Evolutionary conservation across 2,797 vertebrate species (phyloP), one percentile per base, ranked within the genome.

Genomic region (Manis pentadactyla): DNA sequence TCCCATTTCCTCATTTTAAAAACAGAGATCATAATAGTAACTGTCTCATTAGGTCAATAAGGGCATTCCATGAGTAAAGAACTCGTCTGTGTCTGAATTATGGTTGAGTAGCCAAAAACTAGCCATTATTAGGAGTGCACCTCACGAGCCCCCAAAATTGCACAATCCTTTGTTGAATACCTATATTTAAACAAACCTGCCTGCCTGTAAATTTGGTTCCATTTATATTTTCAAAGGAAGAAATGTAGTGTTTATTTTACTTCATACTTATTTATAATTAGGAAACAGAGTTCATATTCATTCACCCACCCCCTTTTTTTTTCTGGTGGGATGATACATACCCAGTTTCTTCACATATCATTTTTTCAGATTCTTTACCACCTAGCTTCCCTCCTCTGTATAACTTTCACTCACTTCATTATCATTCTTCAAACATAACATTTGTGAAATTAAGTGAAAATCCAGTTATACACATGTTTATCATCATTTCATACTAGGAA

Each of bases 1-100:
- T 2, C 42, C 5, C 9, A 75, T 90, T 86, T 91, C 14, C 17
- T 91, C 79, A 86, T 86, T 93, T 94, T 83, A 53, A 82, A 85
- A 90, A 34, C 46, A 19, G 21, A 94, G 7, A 49, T 78, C 6
- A 64, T 51, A 25, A 21, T 34, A 69, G 2, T 61, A 90, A 12
- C 19, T 57, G 64, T 11, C 11, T 85, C 18, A 82, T 1, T 89
- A 31, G 4, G 10, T 91, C 64, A 85, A 59, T 39, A 84, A 71
- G 10, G 21, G 7, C 2, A 31, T 51, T 93, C 53, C 82, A 51
- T 91, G 11, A 61, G 14, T 64, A 77, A 31, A 86, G 12, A 8
- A 82, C 37, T 49, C n/a, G 81, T 27, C 19, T 23, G 8, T 74
- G 2, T 17, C n/a, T 64, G 57, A 55, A 5, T 75, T 79, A 19